phyloP scores from a whole-genome alignment of 2,888 invertebrate genomes.

The Rhingia campestris region DNA sequence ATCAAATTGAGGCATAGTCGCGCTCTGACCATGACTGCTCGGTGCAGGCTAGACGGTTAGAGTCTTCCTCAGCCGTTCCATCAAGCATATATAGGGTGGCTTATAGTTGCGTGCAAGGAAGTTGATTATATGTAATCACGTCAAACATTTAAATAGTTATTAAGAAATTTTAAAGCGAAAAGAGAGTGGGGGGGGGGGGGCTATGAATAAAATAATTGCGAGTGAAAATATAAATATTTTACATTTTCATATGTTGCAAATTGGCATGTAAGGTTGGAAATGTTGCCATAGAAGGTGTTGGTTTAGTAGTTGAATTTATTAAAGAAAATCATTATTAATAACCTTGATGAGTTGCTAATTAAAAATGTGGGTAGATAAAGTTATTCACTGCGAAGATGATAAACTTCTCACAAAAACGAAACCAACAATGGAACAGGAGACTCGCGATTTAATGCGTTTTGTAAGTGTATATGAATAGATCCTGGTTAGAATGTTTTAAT shows the following conservation, averaged over 20 bases:
- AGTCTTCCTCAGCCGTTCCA: background rate
- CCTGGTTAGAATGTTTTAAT: too few species aligned
- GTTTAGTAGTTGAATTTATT: slow-evolving; percentile 14
- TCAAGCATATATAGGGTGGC: background rate
- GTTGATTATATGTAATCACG: slow-evolving; percentile 81
- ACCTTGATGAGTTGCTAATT: too few species aligned
- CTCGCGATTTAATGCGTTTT: too few species aligned
- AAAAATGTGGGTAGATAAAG: too few species aligned
- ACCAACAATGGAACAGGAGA: too few species aligned
- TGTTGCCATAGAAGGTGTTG: slow-evolving; percentile 35
- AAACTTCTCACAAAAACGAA: too few species aligned
- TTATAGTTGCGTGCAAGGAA: slow-evolving; percentile 52
- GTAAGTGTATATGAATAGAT: too few species aligned
- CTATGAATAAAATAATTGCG: background rate
- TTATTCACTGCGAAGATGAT: too few species aligned
- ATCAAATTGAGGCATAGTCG: slow-evolving; percentile 30
- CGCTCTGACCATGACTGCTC: slow-evolving; percentile 48
- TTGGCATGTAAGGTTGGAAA: slow-evolving; percentile 13
- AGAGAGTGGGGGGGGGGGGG: background rate
- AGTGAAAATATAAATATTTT: background rate
- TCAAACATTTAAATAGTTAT: slow-evolving; percentile 76
- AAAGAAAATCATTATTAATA: background rate
- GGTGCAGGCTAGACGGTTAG: background rate
- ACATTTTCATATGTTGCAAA: slow-evolving; percentile 18
- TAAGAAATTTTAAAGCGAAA: slow-evolving; percentile 43